These are phyloP conservation scores for Actenoides hombroni DNA, from an alignment of 2,113 vertebrate genomes.

Conservation along the genomic window DNA sequence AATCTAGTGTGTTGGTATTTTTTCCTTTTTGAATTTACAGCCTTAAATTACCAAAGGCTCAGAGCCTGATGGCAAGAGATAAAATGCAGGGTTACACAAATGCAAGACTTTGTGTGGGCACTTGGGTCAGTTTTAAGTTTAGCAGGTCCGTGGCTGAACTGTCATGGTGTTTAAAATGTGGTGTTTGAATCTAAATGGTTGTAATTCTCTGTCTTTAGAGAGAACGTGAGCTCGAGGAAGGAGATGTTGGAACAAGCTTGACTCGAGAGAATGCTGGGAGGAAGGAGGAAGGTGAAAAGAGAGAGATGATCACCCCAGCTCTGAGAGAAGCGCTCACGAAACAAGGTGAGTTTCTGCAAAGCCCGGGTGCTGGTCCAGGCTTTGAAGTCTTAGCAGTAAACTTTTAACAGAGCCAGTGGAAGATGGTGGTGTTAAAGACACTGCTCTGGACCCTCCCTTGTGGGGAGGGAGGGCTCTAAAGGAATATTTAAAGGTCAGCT, in stretches of 20 bases:
- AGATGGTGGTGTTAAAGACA: neutral
- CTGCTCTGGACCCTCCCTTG: neutral
- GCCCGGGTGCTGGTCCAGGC: neutral
- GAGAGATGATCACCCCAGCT: conserved; percentile 92
- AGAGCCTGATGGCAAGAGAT: neutral
- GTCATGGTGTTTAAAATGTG: neutral
- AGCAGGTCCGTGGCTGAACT: neutral
- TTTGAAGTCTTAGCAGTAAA: neutral
- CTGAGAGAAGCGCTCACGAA: conserved; percentile 87
- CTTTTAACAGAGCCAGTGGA: neutral
- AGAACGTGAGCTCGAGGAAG: conserved; percentile 50
- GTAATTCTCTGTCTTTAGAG: conserved; percentile 68
- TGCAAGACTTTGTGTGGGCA: neutral
- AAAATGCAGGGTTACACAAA: accelerated
- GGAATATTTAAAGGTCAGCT: neutral
- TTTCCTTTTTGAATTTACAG: neutral
- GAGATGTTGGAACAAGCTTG: conserved; percentile 42
- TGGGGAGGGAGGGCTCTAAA: neutral
- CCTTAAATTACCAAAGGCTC: neutral
- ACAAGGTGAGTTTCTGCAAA: conserved; percentile 81
- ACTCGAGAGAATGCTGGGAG: conserved; percentile 44
- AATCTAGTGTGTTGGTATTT: no score
- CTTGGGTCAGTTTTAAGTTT: neutral
- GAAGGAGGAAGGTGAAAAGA: conserved; percentile 68
- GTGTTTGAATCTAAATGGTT: neutral